Evolutionary conservation across 2,797 vertebrate species (phyloP), one percentile per base, ranked within the genome.

Genomic region (Erethizon dorsatum): DNA sequence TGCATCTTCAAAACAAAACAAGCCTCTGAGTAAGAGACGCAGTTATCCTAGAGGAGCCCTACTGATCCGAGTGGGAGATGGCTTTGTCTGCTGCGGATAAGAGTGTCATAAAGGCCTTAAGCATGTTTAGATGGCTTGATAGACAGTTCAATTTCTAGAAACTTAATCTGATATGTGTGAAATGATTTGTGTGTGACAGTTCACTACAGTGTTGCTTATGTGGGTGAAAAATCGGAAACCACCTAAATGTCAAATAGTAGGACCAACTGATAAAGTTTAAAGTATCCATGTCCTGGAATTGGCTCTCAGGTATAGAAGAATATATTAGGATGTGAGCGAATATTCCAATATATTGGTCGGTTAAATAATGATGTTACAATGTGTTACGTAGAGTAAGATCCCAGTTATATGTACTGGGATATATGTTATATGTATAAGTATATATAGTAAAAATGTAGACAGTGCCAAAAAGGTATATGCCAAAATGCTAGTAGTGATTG

Each of bases 1-100:
- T 95, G 63, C 28, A 90, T 82, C 71, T 93, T 90, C 78, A 69
- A 61, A 87, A 80, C 52, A 95, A 88, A 95, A 65, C 50, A 86
- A 89, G 24, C 22, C 59, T 94, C 90, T 45, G 95, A 67, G 52
- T 71, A 95, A 94, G 71, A 57, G 52, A 87, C 50, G 18, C 20
- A 84, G 65, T 77, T 77, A 73, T 50, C 24, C 75, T 86, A 67
- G 73, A 91, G 86, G 77, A 83, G 31, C 77, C 75, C 31, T 79
- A 52, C 45, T 52, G n/a, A 80, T 80, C 71, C 57, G 45, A 96
- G 69, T 41, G 92, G 24, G 75, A 88, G 28, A 75, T 37, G 26
- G 14, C 63, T 3, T 87, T n/a, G 65, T 26, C 33, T 71, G n/a
- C 41, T 65, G 18, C 47, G 37, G 6, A 47, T 41, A 37, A 45